Evolutionary conservation across 2,888 invertebrate species (phyloP).

Genomic region (Eugnorisma glareosa): DNA sequence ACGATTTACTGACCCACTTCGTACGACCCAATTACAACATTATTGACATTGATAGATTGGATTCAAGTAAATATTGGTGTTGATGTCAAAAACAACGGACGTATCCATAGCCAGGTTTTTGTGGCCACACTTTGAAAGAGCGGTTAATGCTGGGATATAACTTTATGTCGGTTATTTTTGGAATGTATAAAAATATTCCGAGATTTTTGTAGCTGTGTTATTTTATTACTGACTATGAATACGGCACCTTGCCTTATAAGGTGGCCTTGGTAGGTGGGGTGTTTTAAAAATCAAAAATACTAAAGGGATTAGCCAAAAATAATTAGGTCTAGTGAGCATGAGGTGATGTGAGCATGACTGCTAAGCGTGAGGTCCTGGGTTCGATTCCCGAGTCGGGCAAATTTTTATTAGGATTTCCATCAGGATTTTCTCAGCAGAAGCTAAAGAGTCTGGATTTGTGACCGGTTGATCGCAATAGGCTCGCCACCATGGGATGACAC

Average conservation of each 20-base stretch:
- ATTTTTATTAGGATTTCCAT: too few species aligned
- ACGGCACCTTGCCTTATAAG: background rate
- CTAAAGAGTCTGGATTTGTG: too few species aligned
- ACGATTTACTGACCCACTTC: slow-evolving; percentile 53
- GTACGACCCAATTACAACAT: slow-evolving; percentile 56
- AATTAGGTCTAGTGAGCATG: too few species aligned
- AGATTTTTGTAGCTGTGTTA: background rate
- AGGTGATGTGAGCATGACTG: too few species aligned
- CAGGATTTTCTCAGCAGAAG: too few species aligned
- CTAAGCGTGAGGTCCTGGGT: too few species aligned
- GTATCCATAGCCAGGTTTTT: slow-evolving; percentile 37
- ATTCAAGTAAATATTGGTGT: slow-evolving; percentile 56
- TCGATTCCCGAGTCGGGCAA: too few species aligned
- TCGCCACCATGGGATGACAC: too few species aligned
- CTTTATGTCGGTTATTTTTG: slow-evolving; percentile 11
- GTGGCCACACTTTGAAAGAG: slow-evolving; percentile 29
- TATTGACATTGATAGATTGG: slow-evolving; percentile 67
- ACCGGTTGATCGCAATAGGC: too few species aligned
- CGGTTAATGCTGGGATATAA: slow-evolving; percentile 10
- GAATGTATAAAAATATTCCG: background rate
- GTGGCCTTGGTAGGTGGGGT: too few species aligned
- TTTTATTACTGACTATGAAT: slow-evolving; percentile 6
- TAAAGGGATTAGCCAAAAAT: too few species aligned
- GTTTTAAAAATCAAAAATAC: background rate
- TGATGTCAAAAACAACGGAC: slow-evolving; percentile 51